phyloP scores from a whole-genome alignment of 2,797 vertebrate species.

The Craterocephalus amniculus region DNA sequence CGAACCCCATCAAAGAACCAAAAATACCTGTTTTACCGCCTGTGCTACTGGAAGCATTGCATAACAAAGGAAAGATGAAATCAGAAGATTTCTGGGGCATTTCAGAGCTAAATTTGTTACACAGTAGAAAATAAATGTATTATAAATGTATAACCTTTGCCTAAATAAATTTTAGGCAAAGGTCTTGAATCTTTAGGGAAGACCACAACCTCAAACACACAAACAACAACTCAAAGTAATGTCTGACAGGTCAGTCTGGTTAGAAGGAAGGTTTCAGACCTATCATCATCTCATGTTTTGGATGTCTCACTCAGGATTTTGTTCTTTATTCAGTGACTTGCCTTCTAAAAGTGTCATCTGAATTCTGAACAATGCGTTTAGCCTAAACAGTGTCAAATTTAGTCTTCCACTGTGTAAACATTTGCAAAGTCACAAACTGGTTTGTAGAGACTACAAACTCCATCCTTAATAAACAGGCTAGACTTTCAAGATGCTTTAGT shows the following conservation, averaged over 20 bases:
- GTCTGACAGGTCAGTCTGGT: too few relatives aligned
- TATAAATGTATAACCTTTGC: too few relatives aligned
- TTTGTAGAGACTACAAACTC: background rate
- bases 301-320: background rate
- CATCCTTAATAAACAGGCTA: background rate
- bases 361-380: background rate
- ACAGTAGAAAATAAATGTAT: background rate
- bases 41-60: background rate
- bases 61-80: background rate
- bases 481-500: constrained; percentile 14
- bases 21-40: background rate
- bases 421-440: background rate
- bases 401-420: background rate
- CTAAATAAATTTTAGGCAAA: too few relatives aligned
- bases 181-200: background rate
- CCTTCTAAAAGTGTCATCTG: background rate
- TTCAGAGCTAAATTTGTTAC: background rate
- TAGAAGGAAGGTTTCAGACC: too few relatives aligned
- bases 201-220: background rate
- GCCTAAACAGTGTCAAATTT: background rate
- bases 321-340: background rate
- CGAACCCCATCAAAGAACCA: background rate
- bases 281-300: too few relatives aligned
- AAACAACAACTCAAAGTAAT: background rate
- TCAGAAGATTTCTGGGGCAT: background rate